phyloP scores from a whole-genome alignment of 1,140 invertebrate genomes.

The Chymomyza costata region DNA sequence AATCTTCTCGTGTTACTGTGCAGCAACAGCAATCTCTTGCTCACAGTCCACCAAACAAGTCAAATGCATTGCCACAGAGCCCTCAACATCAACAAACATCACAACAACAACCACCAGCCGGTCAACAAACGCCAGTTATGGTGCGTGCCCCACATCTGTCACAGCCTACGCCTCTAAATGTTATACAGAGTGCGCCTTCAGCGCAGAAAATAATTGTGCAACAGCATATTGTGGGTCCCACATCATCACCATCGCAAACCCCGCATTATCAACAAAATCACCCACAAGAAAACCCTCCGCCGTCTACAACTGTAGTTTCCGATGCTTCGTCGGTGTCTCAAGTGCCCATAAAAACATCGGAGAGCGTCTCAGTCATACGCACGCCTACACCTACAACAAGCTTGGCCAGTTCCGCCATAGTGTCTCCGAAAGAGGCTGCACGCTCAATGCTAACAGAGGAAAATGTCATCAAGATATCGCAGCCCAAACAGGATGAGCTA shows the following conservation, averaged over 20 bases:
- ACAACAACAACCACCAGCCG: constrained; percentile 13
- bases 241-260: constrained; percentile 25
- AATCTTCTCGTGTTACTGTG: constrained; percentile 25
- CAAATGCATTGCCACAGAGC: background rate
- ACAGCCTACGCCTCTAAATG: constrained; percentile 41
- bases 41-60: constrained; percentile 18
- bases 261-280: constrained; percentile 3
- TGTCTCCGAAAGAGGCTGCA: constrained; percentile 30
- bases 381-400: constrained; percentile 56
- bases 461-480: constrained; percentile 71
- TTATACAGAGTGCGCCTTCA: constrained; percentile 49
- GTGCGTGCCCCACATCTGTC: constrained; percentile 21
- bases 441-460: constrained; percentile 61
- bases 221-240: constrained; percentile 48
- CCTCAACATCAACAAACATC: constrained; percentile 30
- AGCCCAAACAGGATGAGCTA: constrained; percentile 64
- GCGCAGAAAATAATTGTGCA: constrained; percentile 55
- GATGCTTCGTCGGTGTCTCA: background rate
- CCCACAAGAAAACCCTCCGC: constrained; percentile 19
- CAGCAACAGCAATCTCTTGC: constrained; percentile 15
- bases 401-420: constrained; percentile 12
- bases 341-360: constrained; percentile 43
- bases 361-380: constrained; percentile 59
- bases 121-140: constrained; percentile 27
- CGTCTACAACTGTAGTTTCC: constrained; percentile 29